Conservation (phyloP, 2,113 vertebrate genomes). For the Pachypanchax playfairii region DNA sequence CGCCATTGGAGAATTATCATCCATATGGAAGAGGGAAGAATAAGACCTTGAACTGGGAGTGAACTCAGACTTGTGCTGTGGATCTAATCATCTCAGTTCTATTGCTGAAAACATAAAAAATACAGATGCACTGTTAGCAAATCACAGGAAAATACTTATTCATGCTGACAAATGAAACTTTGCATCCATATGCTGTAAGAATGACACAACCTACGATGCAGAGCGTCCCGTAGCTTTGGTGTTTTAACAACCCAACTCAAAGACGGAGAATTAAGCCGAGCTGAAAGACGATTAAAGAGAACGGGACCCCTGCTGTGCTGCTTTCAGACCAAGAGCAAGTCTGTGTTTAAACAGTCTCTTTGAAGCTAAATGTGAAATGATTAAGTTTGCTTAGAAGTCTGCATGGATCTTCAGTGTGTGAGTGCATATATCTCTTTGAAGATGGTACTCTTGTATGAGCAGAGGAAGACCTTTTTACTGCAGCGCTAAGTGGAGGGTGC, state of each 20-base stretch:
- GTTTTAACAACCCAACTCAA: conserved; percentile 11
- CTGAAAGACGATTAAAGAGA: conserved; percentile 49
- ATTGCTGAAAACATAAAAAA: too few relatives aligned
- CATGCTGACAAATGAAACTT: neutral
- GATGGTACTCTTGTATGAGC: conserved; percentile 55
- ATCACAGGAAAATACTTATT: neutral
- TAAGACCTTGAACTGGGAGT: conserved; percentile 51
- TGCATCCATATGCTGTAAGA: neutral
- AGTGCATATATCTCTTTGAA: conserved; percentile 66
- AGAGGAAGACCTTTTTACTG: conserved; percentile 75
- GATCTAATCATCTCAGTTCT: neutral
- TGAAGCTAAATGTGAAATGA: conserved; percentile 77
- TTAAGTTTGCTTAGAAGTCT: conserved; percentile 69
- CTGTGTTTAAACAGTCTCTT: conserved; percentile 68
- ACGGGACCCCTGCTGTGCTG: conserved; percentile 48
- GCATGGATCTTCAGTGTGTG: conserved; percentile 31
- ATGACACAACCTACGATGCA: neutral
- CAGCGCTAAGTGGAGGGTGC: conserved; percentile 75
- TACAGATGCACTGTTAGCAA: neutral
- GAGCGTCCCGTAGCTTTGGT: neutral
- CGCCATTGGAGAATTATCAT: conserved; percentile 53
- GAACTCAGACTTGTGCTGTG: conserved; percentile 36
- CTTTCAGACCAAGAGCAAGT: conserved; percentile 60
- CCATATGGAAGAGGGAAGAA: conserved; percentile 32
- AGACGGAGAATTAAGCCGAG: conserved; percentile 44